Base-by-base conservation (phyloP, 2,797 vertebrate species). In the Hyperoplus lanceolatus region DNA sequence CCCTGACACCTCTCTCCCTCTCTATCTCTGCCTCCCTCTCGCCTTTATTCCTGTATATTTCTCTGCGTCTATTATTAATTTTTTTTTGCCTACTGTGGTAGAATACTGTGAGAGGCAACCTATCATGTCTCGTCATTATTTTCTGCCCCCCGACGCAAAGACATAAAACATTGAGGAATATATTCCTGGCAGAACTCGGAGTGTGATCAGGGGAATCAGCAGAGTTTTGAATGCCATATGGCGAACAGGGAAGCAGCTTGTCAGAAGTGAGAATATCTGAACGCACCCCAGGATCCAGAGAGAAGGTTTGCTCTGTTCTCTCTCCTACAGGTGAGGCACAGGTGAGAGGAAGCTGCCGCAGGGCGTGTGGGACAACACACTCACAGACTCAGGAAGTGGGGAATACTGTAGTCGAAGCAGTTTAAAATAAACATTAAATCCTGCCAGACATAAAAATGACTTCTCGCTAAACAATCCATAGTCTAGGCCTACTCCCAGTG, bases 11-110 rank as follows among this genome's bases (percentile, higher is more conserved):
- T 13, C 29, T 21, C 21, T 4, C 5, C 15, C 55, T 38, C 45
- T 67, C 21, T 11, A 36, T 62, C 9, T 21, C 21, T 21, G 21
- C 29, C 29, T 29, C 29, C 29, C 29, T 29, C 29, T 29, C 29
- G 29, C 9, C 1, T 58, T 16, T 38, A 5, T 69, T 14, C 72
- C 58, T 41, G 5, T n/a, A 5, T 79, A 48, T 82, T 49, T 59
- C 36, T 55, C 50, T 75, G n/a, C 59, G 76, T 94, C 72, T 87
- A 89, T 90, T 79, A 90, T 92, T 94, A 79, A 90, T 87, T 55
- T 85, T 71, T 85, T 73, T 87, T 83, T 66, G 69, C 76, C 75
- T 83, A 87, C 75, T 85, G 65, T 68, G 82, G 85, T 68, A 85
- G 55, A 68, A 60, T 29, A 45, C 77, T 83, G 82, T 80, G 56